Evolutionary conservation across 1,140 invertebrate genomes (phyloP).

Genomic region (Drosophila erecta): DNA sequence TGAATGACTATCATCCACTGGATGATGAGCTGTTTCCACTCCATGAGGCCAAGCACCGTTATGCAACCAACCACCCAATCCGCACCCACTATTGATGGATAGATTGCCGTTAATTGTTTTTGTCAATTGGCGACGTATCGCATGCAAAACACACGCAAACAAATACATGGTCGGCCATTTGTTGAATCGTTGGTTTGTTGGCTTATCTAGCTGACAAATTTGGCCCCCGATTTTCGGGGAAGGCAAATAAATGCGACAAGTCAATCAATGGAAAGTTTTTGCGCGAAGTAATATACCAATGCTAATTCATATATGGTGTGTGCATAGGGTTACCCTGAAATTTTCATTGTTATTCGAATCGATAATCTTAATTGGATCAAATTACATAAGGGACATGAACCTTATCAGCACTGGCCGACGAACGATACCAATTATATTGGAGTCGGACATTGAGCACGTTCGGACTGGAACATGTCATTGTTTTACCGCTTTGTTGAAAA

Average conservation of each 20-base stretch:
- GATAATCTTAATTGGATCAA: conserved; percentile 67
- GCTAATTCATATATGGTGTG: conserved; percentile 5
- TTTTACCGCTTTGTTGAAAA: neutral
- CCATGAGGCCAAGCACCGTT: conserved; percentile 17
- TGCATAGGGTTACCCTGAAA: conserved; percentile 11
- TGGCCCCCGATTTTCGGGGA: conserved; percentile 22
- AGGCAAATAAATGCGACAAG: conserved; percentile 4
- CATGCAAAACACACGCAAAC: conserved; percentile 45
- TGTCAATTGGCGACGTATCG: conserved; percentile 40
- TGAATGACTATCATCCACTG: neutral
- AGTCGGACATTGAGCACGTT: conserved; percentile 22
- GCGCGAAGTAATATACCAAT: neutral
- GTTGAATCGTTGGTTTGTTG: conserved; percentile 45
- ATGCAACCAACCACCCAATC: conserved; percentile 6
- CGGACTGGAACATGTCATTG: neutral
- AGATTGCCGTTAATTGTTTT: conserved; percentile 49
- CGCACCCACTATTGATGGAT: conserved; percentile 9
- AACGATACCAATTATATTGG: conserved; percentile 24
- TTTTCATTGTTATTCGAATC: conserved; percentile 36
- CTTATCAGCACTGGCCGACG: conserved; percentile 52
- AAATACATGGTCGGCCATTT: conserved; percentile 35
- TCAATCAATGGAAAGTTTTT: conserved; percentile 68
- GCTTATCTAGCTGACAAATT: conserved; percentile 48
- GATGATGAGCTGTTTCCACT: neutral
- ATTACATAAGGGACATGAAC: conserved; percentile 54